These are phyloP conservation scores for Macroramphosus scolopax DNA, from an alignment of 2,797 vertebrate genomes.

Conservation along the genomic window DNA sequence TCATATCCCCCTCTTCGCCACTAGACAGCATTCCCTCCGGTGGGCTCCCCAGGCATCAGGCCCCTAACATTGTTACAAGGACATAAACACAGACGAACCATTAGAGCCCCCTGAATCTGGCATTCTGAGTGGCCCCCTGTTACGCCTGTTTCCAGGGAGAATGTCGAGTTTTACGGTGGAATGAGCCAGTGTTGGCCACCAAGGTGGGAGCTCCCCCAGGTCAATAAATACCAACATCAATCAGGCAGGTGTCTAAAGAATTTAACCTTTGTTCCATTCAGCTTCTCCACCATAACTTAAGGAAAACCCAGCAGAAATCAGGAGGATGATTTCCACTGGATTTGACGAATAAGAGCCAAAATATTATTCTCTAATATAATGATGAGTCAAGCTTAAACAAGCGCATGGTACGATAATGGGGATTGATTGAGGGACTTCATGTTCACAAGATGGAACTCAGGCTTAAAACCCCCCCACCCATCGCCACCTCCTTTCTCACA, in stretches of 20 bases:
- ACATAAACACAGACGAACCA: conserved; percentile 86
- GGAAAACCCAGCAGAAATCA: conserved; percentile 9
- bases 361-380: conserved; percentile 39
- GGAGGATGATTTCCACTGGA: conserved; percentile 6
- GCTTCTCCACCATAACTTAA: conserved; percentile 13
- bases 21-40: conserved; percentile 51
- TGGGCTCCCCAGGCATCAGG: conserved; percentile 63
- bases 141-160: conserved; percentile 80
- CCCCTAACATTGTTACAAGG: conserved; percentile 83
- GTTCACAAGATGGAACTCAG: conserved; percentile 50
- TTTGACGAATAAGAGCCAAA: conserved; percentile 40
- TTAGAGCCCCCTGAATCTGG: conserved; percentile 83
- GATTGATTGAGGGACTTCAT: conserved; percentile 54
- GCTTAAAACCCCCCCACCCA: conserved; percentile 60
- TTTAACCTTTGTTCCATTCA: conserved; percentile 34
- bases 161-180: conserved; percentile 65
- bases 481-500: conserved; percentile 66
- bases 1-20: conserved; percentile 54
- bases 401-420: conserved; percentile 29
- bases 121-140: conserved; percentile 79
- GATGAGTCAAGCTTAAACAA: conserved; percentile 35
- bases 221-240: conserved; percentile 51
- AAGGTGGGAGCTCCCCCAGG: conserved; percentile 51
- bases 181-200: conserved; percentile 75
- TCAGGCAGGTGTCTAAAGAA: conserved; percentile 55